Conservation (phyloP, 2,888 invertebrate species). For the Andricus curvator region DNA sequence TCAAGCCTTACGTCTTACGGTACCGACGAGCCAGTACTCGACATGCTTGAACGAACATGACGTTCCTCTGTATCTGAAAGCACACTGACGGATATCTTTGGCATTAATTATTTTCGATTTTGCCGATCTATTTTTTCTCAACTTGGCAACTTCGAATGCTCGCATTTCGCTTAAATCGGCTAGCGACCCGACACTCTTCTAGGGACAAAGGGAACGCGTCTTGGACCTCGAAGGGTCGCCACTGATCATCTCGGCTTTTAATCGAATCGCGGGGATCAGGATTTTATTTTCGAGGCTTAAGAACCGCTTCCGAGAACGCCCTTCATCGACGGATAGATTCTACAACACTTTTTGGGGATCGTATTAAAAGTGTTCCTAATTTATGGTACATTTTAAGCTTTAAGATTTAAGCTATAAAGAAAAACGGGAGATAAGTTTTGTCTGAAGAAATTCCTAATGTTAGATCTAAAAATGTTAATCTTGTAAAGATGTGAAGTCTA, state of each 20-base stretch:
- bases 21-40: conserved; percentile 47
- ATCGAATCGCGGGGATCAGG: neutral
- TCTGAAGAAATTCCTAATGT: conserved; percentile 18
- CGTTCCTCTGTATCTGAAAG: conserved; percentile 48
- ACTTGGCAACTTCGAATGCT: neutral
- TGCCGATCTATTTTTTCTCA: conserved; percentile 48
- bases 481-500: conserved; percentile 10
- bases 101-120: conserved; percentile 56
- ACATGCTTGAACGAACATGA: conserved; percentile 57
- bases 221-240: conserved; percentile 3
- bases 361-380: neutral
- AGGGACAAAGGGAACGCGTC: neutral
- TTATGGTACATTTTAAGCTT: conserved; percentile 6
- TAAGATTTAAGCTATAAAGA: neutral
- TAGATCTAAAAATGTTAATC: conserved; percentile 32
- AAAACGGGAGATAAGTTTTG: conserved; percentile 15
- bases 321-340: neutral
- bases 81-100: conserved; percentile 60
- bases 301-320: conserved; percentile 3
- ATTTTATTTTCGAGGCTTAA: neutral
- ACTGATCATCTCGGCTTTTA: conserved; percentile 3
- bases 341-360: neutral
- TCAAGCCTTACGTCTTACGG: neutral
- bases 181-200: neutral
- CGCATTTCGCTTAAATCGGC: neutral